Evolutionary conservation across 1,140 invertebrate genomes (phyloP), one percentile per base, ranked within the genome.

Genomic region (Probaryconus sp.): DNA sequence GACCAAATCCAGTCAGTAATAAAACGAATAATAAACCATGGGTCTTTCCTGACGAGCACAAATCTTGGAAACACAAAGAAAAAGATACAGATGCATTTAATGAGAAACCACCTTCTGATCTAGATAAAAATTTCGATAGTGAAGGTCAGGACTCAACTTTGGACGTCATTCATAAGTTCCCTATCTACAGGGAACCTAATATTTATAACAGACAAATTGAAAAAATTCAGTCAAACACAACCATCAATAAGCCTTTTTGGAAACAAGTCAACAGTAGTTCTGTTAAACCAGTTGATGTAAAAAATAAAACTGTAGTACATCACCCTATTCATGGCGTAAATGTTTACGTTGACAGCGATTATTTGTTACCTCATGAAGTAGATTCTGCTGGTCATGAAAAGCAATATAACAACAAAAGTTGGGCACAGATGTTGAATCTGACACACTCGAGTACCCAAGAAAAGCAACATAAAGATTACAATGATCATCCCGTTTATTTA

Each of bases 281-380:
- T 11, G 17, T 38, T 13, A 42, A 21, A 31, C 7, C 7, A 24
- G 3, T 4, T 24, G n/a, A 31, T 31, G 2, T 2, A 5, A 40
- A 42, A 37, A 35, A 37, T 35, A 35, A 16, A 5, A 58, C 45
- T 14, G 20, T n/a, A 69, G 37, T 35, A 18, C 37, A 3, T 70
- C 56, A 56, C 67, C 67, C 9, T 42, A 55, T 3, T 38, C 47
- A 14, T 56, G 31, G 13, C 10, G 51, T 42, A 5, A 81, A 78
- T 21, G 11, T 76, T 58, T 75, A 77, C 10, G 71, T 64, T 14
- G 51, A 68, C 5, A 51, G 28, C 21, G 50, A 35, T 26, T 63
- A 55, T 35, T 55, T 50, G 13, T 45, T 70, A 9, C 70, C 65
- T 5, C 43, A 28, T 17, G 60, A 71, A 43, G 13, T 63, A 18